Percentiles rank a stretch among this genome's conserved stretches.
Conservation (phyloP, 2,888 invertebrate genomes). For the Epirrhoe alternata region DNA sequence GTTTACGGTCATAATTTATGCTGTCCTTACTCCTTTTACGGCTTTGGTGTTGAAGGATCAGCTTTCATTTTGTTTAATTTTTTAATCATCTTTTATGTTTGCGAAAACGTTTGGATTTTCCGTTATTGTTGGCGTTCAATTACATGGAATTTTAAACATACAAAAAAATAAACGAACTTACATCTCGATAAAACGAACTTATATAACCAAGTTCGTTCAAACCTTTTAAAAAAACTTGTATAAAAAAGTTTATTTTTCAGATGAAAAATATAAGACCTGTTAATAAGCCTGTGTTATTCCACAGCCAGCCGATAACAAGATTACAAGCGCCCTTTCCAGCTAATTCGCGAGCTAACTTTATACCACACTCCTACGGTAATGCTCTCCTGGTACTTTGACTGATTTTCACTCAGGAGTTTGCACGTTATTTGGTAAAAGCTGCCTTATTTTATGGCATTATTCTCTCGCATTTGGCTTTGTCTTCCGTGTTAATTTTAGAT, state of each 20-base stretch:
- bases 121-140: background rate
- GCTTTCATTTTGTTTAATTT: background rate
- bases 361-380: slow-evolving; percentile 65
- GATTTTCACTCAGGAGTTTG: slow-evolving; percentile 50
- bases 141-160: background rate
- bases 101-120: background rate
- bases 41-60: slow-evolving; percentile 1
- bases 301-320: slow-evolving; percentile 70
- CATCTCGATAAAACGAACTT: background rate
- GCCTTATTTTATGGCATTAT: slow-evolving; percentile 1
- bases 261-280: background rate
- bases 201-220: background rate
- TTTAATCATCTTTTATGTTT: background rate
- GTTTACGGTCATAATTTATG: slow-evolving; percentile 3
- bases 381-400: slow-evolving; percentile 58
- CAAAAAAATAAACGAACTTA: background rate
- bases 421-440: slow-evolving; percentile 16
- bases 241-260: background rate
- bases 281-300: background rate
- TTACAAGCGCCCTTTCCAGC: slow-evolving; percentile 68
- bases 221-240: slow-evolving; percentile 8
- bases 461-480: background rate
- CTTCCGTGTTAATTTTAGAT: background rate
- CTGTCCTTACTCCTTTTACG: slow-evolving; percentile 4
- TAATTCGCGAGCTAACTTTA: slow-evolving; percentile 78